Evolutionary conservation across 2,113 vertebrate species (phyloP), one percentile per base, ranked within the genome.

Genomic region (Trematomus loennbergii): DNA sequence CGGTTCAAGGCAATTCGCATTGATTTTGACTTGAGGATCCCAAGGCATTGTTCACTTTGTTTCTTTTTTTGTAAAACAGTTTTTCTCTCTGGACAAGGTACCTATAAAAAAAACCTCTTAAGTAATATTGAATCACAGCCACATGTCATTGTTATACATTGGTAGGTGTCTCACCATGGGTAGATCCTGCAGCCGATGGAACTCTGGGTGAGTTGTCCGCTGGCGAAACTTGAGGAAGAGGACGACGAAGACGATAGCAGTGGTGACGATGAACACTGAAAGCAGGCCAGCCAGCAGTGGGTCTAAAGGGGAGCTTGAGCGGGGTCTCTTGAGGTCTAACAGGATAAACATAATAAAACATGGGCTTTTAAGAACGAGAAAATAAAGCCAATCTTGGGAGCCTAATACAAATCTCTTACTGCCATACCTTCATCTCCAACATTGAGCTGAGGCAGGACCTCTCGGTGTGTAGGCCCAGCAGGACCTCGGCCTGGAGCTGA

Each of bases 161-260:
- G 8, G 4, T 45, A 9, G 29, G 9, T 57, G 20, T 46, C 87
- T 92, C 64, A 95, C 95, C 96, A 96, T 95, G 58, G 95, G 95
- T 3, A 96, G 87, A 65, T 96, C 96, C 80, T 97, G 96, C 73
- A 97, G 94, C 17, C 96, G 95, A 25, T 96, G 94, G 87, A 97
- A 97, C 65, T 97, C 96, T 13, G 96, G 95, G 82, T 94, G 95
- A 81, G 89, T 92, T 72, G 89, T 94, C 48, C 91, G 92, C 60
- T 96, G 96, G 15, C 95, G 95, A 72, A 97, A 96, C 15, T 94
- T 95, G 82, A 97, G 71, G 93, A 97, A 97, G 70, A 97, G 94
- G 71, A 96, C 25, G 71, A 95, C 91, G 0, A 96, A 96, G 83
- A 96, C 91, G 63, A 96, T 82, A 48, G 96, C 96, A 13, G 95